phyloP scores from a whole-genome alignment of 2,888 invertebrate genomes.

The Endotricha flammealis region DNA sequence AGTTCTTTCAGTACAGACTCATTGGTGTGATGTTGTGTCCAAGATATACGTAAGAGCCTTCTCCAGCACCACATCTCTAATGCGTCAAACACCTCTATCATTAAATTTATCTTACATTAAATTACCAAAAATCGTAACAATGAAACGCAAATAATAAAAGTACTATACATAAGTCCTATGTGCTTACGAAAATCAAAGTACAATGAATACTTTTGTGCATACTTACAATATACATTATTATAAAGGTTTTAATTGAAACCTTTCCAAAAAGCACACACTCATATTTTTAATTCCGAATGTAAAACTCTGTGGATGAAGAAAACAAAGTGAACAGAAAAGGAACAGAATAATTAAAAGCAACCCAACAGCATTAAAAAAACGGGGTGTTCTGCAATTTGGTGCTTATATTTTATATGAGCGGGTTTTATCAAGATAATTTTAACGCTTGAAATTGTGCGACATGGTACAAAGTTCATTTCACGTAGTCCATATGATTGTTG shows the following conservation, averaged over 20 bases:
- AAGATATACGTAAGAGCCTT: too few species aligned
- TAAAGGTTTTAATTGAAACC: constrained; percentile 12
- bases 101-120: too few species aligned
- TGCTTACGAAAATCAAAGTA: too few species aligned
- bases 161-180: too few species aligned
- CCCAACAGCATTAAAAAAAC: constrained; percentile 11
- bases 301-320: constrained; percentile 1
- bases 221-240: neutral
- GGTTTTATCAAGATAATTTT: constrained; percentile 16
- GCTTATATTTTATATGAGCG: constrained; percentile 10
- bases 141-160: too few species aligned
- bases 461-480: too few species aligned
- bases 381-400: constrained; percentile 8
- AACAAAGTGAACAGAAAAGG: constrained; percentile 4
- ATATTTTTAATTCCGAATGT: constrained; percentile 5
- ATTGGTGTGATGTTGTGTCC: too few species aligned
- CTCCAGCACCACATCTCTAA: too few species aligned
- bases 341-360: constrained; percentile 10
- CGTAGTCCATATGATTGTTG: too few species aligned
- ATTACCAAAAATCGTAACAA: too few species aligned
- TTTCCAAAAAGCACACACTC: neutral
- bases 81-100: too few species aligned
- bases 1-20: too few species aligned
- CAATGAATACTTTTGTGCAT: neutral
- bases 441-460: constrained; percentile 4